Conservation (phyloP, 2,797 vertebrate genomes). For the Cuniculus paca region DNA sequence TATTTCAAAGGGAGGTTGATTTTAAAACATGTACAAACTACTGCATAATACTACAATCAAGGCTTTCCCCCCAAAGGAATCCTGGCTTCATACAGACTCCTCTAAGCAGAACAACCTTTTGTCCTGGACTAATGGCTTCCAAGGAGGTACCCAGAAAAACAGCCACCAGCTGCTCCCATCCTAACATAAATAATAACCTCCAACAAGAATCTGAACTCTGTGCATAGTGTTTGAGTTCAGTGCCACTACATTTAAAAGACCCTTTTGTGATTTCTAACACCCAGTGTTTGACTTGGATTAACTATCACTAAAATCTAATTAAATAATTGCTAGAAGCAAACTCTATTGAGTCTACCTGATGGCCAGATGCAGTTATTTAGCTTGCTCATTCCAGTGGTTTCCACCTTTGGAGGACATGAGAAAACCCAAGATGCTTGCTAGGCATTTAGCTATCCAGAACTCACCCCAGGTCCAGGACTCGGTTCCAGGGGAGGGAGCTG, state of each 20-base stretch:
- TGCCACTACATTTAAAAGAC: constrained; percentile 69
- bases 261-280: constrained; percentile 68
- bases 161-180: not conserved
- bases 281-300: constrained; percentile 61
- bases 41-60: not conserved
- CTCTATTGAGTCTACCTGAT: not conserved
- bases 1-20: constrained; percentile 17
- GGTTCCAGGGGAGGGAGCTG: not conserved
- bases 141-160: constrained; percentile 20
- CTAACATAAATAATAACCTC: constrained; percentile 33
- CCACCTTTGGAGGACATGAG: not conserved
- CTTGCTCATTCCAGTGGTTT: not conserved
- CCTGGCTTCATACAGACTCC: not conserved
- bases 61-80: not conserved
- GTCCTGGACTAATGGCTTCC: not conserved
- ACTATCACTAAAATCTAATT: constrained; percentile 72
- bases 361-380: not conserved
- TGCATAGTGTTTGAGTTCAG: constrained; percentile 59
- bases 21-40: constrained; percentile 36
- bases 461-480: not conserved
- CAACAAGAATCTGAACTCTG: constrained; percentile 34
- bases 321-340: constrained; percentile 52
- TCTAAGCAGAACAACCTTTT: not conserved
- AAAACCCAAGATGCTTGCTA: not conserved
- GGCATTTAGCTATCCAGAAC: not conserved